phyloP scores from a whole-genome alignment of 2,888 invertebrate species.

The Hirudinaria manillensis region DNA sequence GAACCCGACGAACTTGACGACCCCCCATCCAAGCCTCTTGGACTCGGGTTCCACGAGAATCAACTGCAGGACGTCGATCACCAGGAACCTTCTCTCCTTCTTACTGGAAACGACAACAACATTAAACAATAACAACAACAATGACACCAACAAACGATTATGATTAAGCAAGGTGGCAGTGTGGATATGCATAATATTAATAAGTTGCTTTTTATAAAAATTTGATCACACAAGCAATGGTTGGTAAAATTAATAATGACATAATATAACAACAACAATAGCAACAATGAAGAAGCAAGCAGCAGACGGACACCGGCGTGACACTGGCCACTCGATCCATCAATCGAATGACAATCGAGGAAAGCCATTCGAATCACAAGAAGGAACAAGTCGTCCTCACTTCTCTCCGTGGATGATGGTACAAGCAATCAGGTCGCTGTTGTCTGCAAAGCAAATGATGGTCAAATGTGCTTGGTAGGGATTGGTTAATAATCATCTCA shows the following conservation, averaged over 20 bases:
- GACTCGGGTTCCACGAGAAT: constrained; percentile 95
- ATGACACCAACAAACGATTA: not conserved
- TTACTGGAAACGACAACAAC: constrained; percentile 57
- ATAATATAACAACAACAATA: too few species aligned
- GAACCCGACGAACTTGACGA: constrained; percentile 90
- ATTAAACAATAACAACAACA: not conserved
- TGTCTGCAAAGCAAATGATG: constrained; percentile 63
- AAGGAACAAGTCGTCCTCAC: too few species aligned
- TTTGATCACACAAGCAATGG: too few species aligned
- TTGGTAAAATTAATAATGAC: too few species aligned
- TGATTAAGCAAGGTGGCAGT: not conserved
- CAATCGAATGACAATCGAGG: not conserved
- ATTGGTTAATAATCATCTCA: not conserved
- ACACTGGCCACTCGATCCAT: too few species aligned
- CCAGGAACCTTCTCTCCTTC: constrained; percentile 85
- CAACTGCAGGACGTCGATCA: constrained; percentile 87
- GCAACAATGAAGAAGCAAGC: too few species aligned
- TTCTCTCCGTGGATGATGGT: constrained; percentile 80
- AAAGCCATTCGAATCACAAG: too few species aligned
- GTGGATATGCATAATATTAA: too few species aligned
- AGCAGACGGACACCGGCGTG: too few species aligned
- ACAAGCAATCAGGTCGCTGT: constrained; percentile 93
- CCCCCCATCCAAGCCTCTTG: constrained; percentile 90
- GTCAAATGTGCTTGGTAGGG: not conserved
- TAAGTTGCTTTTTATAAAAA: too few species aligned